Base-by-base conservation (phyloP, 2,113 vertebrate species). In the Bubo blakistoni region DNA sequence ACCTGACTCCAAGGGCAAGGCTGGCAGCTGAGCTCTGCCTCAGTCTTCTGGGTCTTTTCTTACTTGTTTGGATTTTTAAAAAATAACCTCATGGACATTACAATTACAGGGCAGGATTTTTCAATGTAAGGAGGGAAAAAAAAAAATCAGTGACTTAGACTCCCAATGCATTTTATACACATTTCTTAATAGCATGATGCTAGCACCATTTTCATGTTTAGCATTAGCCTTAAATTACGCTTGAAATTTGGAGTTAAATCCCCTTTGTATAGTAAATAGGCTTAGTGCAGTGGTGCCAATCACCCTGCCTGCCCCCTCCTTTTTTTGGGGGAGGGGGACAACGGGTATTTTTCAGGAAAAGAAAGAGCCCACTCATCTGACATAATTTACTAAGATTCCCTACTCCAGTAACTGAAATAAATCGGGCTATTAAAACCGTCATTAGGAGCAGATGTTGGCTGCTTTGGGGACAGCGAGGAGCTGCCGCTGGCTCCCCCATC, bases 361-460 rank as follows among this genome's bases (percentile, higher is more conserved):
- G 86, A 81, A 90, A 92, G 84, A 89, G 61, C 61, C 70, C 61
- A 16, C 80, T 90, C 89, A 46, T 88, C 70, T 82, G 62, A 77
- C 67, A 57, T 70, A 52, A 90, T 65, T 67, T 61, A 24, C 74
- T 51, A 16, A 67, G 55, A 67, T 76, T 77, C 80, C 67, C 58
- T 42, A 5, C 71, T 83, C 81, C 9, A 72, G 65, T 22, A 77
- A 65, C 58, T 49, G 65, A 76, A 81, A 82, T 71, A 74, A 91
- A 82, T 52, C 22, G 20, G 55, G 62, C 66, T 76, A 13, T 95
- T 93, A 86, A 40, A 57, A 4, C 24, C 79, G 4, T 79, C 71
- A n/a, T 76, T 52, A 91, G 80, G 27, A 86, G 71, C 86, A 96
- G 77, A 89, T 67, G 81, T 19, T 36, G 54, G n/a, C 38, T 79